Evolutionary conservation across 2,888 invertebrate genomes (phyloP).

Genomic region (Ophion costatus): DNA sequence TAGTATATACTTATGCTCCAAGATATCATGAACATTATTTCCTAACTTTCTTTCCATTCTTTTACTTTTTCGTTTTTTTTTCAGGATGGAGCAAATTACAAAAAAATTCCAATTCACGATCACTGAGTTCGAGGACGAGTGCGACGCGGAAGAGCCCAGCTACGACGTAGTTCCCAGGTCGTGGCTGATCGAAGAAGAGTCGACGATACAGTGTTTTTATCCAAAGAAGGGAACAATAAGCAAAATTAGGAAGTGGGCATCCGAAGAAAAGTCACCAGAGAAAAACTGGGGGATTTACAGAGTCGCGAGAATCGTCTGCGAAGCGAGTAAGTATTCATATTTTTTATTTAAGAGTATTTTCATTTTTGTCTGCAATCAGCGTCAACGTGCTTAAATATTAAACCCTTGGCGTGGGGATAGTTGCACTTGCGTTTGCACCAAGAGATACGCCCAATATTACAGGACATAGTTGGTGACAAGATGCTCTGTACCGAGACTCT

Average conservation of each 20-base stretch:
- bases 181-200: background rate
- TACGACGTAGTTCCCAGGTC: background rate
- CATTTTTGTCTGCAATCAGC: background rate
- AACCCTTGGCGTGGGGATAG: background rate
- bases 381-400: background rate
- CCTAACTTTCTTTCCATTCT: too few species aligned
- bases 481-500: background rate
- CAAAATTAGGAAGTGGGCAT: constrained; percentile 1
- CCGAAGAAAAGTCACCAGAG: constrained; percentile 3
- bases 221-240: background rate
- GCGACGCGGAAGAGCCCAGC: too few species aligned
- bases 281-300: background rate
- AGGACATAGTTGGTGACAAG: too few species aligned
- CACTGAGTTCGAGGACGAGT: too few species aligned
- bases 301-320: background rate
- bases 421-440: background rate
- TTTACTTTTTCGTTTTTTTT: background rate
- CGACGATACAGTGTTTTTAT: background rate
- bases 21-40: background rate
- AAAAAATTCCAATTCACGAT: too few species aligned
- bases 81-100: too few species aligned
- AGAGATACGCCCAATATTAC: too few species aligned
- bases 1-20: background rate
- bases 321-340: constrained; percentile 3
- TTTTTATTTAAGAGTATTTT: background rate